Conservation (phyloP, 2,113 vertebrate genomes). For the Rattus rattus region DNA sequence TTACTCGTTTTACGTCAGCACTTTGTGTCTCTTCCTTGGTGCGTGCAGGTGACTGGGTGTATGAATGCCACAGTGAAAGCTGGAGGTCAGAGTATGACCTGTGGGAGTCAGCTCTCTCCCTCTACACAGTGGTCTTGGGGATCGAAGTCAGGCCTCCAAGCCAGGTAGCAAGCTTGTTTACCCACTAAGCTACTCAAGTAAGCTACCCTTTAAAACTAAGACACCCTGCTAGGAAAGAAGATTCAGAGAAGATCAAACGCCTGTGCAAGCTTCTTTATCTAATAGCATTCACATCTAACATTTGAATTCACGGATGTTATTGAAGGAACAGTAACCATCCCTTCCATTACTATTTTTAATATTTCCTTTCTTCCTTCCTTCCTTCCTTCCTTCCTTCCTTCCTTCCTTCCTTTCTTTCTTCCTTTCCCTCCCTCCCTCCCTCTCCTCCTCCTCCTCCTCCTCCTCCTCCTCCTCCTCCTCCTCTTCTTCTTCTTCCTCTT, state of each 20-base stretch:
- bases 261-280: background rate
- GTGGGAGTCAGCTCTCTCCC: background rate
- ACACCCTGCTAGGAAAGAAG: background rate
- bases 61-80: background rate
- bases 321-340: background rate
- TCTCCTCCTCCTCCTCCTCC: too few relatives aligned
- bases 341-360: background rate
- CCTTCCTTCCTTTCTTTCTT: too few relatives aligned
- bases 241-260: background rate
- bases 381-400: too few relatives aligned
- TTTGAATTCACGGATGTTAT: background rate
- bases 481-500: too few relatives aligned
- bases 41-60: background rate
- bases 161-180: background rate
- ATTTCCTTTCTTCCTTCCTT: background rate
- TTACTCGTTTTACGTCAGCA: background rate
- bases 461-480: too few relatives aligned
- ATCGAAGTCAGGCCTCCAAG: background rate
- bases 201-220: background rate
- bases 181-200: background rate
- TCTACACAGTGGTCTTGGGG: background rate
- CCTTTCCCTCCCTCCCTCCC: too few relatives aligned
- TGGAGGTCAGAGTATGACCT: background rate
- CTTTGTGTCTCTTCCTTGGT: background rate
- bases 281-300: background rate